These are phyloP conservation scores for Sinocyclocheilus anshuiensis DNA, from an alignment of 2,113 vertebrate species.

Conservation along the genomic window DNA sequence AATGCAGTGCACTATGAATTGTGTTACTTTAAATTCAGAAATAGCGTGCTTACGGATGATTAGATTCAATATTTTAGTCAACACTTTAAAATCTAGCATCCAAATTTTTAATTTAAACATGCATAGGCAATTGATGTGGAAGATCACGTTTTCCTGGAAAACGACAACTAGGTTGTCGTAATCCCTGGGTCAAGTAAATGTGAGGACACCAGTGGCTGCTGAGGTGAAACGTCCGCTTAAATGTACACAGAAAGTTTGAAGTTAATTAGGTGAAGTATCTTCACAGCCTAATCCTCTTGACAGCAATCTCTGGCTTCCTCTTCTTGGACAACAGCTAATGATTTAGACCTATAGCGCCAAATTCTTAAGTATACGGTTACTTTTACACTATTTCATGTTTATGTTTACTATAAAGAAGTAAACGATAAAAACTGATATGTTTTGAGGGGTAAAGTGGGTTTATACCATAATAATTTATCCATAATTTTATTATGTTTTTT, in stretches of 20 bases:
- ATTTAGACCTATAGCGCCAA: not conserved
- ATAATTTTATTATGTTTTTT: too few species aligned
- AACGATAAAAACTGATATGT: not conserved
- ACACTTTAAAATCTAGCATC: not conserved
- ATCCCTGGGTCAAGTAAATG: constrained; percentile 23
- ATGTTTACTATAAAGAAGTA: not conserved
- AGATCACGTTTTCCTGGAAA: not conserved
- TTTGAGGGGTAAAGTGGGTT: not conserved
- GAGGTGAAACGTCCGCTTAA: constrained; percentile 13
- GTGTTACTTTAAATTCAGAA: not conserved
- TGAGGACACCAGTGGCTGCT: not conserved
- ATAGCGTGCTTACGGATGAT: not conserved
- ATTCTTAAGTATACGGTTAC: not conserved
- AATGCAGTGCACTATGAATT: not conserved
- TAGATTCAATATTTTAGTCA: not conserved
- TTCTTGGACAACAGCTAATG: not conserved
- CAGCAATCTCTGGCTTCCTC: constrained; percentile 25
- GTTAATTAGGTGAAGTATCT: constrained; percentile 7
- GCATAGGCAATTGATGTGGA: not conserved
- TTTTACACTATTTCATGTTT: not conserved
- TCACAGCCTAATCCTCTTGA: constrained; percentile 30
- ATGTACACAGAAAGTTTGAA: not conserved
- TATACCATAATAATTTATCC: not conserved
- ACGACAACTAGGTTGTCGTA: not conserved
- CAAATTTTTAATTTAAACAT: not conserved